Evolutionary conservation across 2,888 invertebrate species (phyloP), one percentile per base, ranked within the genome.

Genomic region (Rotaria sp.): DNA sequence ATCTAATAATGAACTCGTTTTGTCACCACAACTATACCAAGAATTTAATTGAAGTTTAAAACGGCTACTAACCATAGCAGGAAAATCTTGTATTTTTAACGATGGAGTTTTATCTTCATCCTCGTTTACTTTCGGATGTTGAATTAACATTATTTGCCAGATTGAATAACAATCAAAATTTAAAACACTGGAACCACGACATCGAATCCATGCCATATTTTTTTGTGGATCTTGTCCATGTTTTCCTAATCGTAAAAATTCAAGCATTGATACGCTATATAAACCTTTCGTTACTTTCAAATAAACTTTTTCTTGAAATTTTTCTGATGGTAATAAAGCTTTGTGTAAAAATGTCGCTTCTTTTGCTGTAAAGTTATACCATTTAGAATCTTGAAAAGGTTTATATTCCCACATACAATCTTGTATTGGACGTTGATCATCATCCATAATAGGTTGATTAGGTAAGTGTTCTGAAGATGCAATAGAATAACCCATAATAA

Each of bases 331-430:
- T 80, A 45, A 11, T 11, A 80, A 15, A 45, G 26, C 13, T 45
- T 80, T 41, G 15, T 45, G 26, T 45, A 80, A 26, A 45, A 45
- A 8, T 10, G 1, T 26, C n/a, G 80, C 80, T 80, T 80, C 80
- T 2, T 3, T 7, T 13, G n/a, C 0, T 41, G 41, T 13, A 45
- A 80, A 80, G n/a, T 8, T 24, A 45, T 80, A 80, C 80, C 80
- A 80, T 80, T 80, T n/a, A 8, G 26, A 15, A 45, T 80, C 80
- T 80, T 80, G 80, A 45, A 80, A 45, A n/a, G 80, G 80, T 80
- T 80, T 80, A 45, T 80, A 80, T 80, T 80, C 80, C 80, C 80
- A 80, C n/a, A 45, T 26, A 80, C 45, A 80, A 45, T 80, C 80
- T 8, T 1, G 26, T 1, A 45, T n/a, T n/a, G 80, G 80, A 7